Conservation (phyloP, 2,113 vertebrate genomes). For the Pampusana beccarii region DNA sequence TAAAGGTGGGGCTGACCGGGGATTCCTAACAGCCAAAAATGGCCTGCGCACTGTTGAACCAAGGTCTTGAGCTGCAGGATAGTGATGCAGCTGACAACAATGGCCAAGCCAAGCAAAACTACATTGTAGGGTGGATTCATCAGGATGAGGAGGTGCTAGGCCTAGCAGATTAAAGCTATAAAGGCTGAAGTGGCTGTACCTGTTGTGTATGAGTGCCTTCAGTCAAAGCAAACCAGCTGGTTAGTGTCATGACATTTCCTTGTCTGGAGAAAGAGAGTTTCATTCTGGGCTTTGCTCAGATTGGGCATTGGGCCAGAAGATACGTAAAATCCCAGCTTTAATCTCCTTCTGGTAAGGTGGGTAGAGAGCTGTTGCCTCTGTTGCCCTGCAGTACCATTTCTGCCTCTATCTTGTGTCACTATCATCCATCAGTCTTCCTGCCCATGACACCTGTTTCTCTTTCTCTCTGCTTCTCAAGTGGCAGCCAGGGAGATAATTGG, state of each 20-base stretch:
- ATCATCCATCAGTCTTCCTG: not conserved
- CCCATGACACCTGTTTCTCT: not conserved
- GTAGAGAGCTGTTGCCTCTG: not conserved
- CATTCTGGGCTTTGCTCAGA: not conserved
- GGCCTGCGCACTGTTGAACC: rapidly evolving
- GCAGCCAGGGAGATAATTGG: constrained; percentile 31
- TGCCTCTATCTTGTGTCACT: not conserved
- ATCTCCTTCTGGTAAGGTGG: not conserved
- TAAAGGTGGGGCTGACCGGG: not conserved
- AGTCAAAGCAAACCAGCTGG: not conserved
- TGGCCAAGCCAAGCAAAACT: not conserved
- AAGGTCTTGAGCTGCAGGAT: not conserved
- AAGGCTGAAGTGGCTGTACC: not conserved
- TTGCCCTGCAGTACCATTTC: not conserved
- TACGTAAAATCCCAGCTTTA: not conserved
- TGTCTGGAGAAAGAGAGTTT: not conserved
- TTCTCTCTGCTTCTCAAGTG: constrained; percentile 19
- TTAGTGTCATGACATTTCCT: not conserved
- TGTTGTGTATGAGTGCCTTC: not conserved
- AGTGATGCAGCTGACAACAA: not conserved
- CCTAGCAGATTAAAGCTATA: not conserved
- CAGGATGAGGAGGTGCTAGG: not conserved
- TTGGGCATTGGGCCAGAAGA: not conserved
- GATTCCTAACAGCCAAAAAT: not conserved
- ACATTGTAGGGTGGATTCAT: not conserved